phyloP scores from a whole-genome alignment of 1,140 invertebrate species.

The Megalonaias nervosa region DNA sequence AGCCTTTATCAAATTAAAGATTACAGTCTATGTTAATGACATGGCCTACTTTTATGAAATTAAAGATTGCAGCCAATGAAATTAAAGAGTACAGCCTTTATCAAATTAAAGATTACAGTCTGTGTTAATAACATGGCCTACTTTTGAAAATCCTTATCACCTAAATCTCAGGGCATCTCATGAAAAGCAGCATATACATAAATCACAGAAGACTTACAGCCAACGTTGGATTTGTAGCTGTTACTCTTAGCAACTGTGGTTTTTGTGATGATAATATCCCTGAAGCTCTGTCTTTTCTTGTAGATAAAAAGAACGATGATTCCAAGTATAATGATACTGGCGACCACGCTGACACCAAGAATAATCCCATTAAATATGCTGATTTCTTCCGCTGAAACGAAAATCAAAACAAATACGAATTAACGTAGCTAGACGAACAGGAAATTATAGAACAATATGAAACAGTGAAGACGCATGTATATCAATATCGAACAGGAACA shows the following conservation, averaged over 20 bases:
- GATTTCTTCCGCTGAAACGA: slow-evolving; percentile 39
- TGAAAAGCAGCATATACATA: not conserved
- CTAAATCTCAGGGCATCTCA: too few relatives aligned
- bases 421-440: not conserved
- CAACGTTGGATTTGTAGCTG: slow-evolving; percentile 68
- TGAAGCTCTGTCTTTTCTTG: slow-evolving; percentile 65
- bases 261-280: slow-evolving; percentile 65
- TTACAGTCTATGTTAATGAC: too few relatives aligned
- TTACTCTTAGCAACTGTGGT: slow-evolving; percentile 66
- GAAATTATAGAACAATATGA: too few relatives aligned
- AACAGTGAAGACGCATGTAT: too few relatives aligned
- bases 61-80: too few relatives aligned
- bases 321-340: slow-evolving; percentile 45
- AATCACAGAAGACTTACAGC: slow-evolving; percentile 51
- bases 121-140: too few relatives aligned
- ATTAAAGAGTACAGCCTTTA: too few relatives aligned
- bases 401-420: not conserved
- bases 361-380: slow-evolving; percentile 51
- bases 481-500: too few relatives aligned
- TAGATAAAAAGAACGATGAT: slow-evolving; percentile 59
- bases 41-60: too few relatives aligned
- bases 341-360: slow-evolving; percentile 45
- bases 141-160: too few relatives aligned
- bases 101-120: too few relatives aligned
- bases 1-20: too few relatives aligned